A percentile compares a stretch with the other conserved stretches of the same genome.
phyloP scores from a whole-genome alignment of 2,113 vertebrate species.

The Atractosteus spatula region DNA sequence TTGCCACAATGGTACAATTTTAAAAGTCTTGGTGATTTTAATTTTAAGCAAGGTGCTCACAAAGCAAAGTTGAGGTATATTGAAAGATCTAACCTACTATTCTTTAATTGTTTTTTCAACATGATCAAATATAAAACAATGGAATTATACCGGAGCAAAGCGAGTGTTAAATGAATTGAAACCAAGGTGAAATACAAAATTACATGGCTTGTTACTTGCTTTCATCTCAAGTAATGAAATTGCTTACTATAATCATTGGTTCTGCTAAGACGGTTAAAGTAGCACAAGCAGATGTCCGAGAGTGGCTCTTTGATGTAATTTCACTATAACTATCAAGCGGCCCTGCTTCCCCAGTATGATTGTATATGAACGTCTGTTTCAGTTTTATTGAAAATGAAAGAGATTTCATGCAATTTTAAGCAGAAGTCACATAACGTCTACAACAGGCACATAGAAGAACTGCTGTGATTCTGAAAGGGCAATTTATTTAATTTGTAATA shows the following conservation, averaged over 20 bases:
- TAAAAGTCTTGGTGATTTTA: no score
- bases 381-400: background rate
- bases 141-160: no score
- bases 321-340: background rate
- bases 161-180: background rate
- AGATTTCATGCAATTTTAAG: background rate
- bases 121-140: no score
- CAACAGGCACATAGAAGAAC: background rate
- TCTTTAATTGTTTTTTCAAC: no score
- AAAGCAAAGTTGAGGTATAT: no score
- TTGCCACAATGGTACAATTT: no score
- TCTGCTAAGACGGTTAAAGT: background rate
- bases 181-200: background rate
- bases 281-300: background rate
- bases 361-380: background rate
- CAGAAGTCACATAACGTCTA: background rate
- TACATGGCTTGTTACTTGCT: background rate
- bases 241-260: slow-evolving; percentile 1
- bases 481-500: no score
- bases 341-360: background rate
- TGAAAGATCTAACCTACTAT: no score
- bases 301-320: background rate
- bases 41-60: no score
- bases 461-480: no score
- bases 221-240: background rate